Percentiles rank a stretch among this genome's conserved stretches.
Conservation (phyloP, 2,113 vertebrate genomes). For the Andinoacara biseriatus region DNA sequence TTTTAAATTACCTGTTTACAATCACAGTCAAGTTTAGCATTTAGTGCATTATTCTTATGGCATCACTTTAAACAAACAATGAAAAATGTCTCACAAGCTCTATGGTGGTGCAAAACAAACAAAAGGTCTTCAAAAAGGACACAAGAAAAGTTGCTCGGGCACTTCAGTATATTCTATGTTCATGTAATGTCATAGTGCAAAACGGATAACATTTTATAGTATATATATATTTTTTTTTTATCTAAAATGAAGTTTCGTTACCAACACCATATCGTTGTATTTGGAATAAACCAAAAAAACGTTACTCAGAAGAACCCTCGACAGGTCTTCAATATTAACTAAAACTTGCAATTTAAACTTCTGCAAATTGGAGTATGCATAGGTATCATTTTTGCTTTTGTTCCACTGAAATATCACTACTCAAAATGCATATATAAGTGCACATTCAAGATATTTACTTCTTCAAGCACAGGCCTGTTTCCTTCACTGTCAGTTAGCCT, state of each 20-base stretch:
- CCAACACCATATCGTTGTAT: constrained; percentile 26
- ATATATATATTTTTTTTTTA: background rate
- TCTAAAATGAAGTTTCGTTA: background rate
- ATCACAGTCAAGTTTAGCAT: background rate
- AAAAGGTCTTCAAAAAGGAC: background rate
- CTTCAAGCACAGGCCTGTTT: background rate
- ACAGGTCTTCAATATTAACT: background rate
- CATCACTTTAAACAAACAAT: background rate
- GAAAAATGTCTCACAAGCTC: no score
- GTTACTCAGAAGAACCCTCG: constrained; percentile 8
- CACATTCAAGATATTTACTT: background rate
- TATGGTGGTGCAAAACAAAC: background rate
- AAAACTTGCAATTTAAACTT: background rate
- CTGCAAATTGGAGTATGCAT: constrained; percentile 14
- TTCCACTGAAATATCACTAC: background rate
- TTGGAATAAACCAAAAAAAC: background rate
- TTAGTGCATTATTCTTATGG: background rate
- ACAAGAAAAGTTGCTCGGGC: background rate
- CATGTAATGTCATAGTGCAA: constrained; percentile 40
- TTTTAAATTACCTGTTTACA: background rate
- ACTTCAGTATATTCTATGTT: constrained; percentile 52
- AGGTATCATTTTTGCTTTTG: background rate
- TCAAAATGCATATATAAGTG: background rate
- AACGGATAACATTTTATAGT: background rate
- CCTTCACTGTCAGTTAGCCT: background rate